phyloP scores from a whole-genome alignment of 37 sponge, comb jelly and placozoan species.

The Spongilla lacustris region DNA sequence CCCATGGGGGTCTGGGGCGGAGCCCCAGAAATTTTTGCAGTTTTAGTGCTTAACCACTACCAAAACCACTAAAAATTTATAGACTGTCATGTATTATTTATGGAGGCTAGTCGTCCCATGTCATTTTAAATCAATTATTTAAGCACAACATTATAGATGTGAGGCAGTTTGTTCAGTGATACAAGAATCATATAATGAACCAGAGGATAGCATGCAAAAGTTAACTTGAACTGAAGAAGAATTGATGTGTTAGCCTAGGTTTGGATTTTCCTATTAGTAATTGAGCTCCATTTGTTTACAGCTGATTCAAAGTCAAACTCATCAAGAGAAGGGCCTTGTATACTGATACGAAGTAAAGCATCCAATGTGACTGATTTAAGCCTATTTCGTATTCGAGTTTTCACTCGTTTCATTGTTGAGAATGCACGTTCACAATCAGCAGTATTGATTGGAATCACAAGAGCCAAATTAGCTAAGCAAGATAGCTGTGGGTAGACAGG shows the following conservation, averaged over 20 bases:
- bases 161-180: background rate
- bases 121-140: background rate
- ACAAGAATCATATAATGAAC: slow-evolving; percentile 1
- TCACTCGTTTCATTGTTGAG: background rate
- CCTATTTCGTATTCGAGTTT: background rate
- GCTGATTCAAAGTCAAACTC: background rate
- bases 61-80: background rate
- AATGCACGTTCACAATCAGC: background rate
- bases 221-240: slow-evolving; percentile 1
- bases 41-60: background rate
- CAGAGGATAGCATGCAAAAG: background rate
- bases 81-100: background rate
- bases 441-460: background rate
- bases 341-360: background rate
- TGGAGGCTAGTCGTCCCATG: background rate
- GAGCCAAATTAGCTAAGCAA: background rate
- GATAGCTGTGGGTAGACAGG: background rate
- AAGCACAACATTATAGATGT: background rate
- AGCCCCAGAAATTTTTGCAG: background rate
- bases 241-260: background rate
- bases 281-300: slow-evolving; percentile 1
- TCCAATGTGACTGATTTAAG: slow-evolving; percentile 1
- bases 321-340: background rate
- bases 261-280: background rate
- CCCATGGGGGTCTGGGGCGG: background rate